Evolutionary conservation across 2,888 invertebrate species (phyloP).

Genomic region (Lomographa bimaculata): DNA sequence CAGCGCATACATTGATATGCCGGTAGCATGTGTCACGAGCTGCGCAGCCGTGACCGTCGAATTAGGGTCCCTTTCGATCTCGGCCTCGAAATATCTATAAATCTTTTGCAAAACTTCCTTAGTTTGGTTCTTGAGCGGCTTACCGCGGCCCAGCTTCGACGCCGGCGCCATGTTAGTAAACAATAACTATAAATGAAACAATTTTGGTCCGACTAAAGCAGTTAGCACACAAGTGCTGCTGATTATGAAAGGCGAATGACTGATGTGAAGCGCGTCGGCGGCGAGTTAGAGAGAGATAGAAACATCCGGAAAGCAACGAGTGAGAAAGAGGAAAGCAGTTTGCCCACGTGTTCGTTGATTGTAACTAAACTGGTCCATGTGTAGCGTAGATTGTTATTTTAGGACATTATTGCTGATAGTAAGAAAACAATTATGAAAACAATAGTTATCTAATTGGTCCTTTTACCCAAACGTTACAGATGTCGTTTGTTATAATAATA

Average conservation of each 20-base stretch:
- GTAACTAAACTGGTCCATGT: constrained; percentile 25
- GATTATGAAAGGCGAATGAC: constrained; percentile 46
- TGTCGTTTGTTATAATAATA: too few relatives aligned
- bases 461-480: too few relatives aligned
- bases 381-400: constrained; percentile 23
- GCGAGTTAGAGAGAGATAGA: constrained; percentile 26
- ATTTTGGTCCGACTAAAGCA: constrained; percentile 29
- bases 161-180: constrained; percentile 41
- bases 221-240: constrained; percentile 43
- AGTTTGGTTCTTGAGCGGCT: constrained; percentile 43
- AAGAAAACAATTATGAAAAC: background rate
- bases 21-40: constrained; percentile 44
- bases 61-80: constrained; percentile 43
- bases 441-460: too few relatives aligned
- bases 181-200: constrained; percentile 29
- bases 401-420: constrained; percentile 21
- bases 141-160: constrained; percentile 42
- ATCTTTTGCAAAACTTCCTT: constrained; percentile 44
- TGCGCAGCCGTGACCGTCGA: constrained; percentile 43
- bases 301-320: constrained; percentile 8
- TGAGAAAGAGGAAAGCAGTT: constrained; percentile 28
- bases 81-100: constrained; percentile 42
- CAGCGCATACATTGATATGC: constrained; percentile 43
- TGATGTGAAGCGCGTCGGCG: constrained; percentile 33
- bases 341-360: constrained; percentile 17